These are phyloP conservation scores for Tetramorium parvispinum DNA, from an alignment of 1,140 invertebrate species.

Conservation along the genomic window DNA sequence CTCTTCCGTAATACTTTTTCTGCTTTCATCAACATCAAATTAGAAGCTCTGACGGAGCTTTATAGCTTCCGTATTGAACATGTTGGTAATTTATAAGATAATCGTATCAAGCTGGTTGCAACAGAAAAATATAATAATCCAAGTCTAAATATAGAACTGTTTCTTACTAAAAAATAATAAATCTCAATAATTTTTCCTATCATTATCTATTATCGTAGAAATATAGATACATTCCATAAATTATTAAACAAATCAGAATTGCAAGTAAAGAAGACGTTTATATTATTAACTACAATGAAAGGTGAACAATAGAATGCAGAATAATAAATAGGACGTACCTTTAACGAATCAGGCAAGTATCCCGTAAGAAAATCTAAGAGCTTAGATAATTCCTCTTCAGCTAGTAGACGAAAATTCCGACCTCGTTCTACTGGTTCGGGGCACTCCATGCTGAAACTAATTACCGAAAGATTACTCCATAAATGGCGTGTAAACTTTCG, in stretches of 20 bases:
- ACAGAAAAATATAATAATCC: neutral
- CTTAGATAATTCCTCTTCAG: constrained; percentile 92
- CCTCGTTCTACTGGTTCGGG: constrained; percentile 85
- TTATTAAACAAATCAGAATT: neutral
- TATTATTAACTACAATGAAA: neutral
- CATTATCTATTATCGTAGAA: neutral
- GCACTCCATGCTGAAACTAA: constrained; percentile 83
- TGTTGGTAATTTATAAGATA: neutral
- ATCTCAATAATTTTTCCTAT: neutral
- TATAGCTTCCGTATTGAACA: neutral
- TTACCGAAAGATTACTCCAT: constrained; percentile 62
- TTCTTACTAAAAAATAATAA: neutral
- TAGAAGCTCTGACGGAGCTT: constrained; percentile 4
- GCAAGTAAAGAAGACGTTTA: neutral
- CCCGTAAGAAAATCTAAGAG: constrained; percentile 91
- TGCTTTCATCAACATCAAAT: constrained; percentile 31
- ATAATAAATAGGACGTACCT: constrained; percentile 86
- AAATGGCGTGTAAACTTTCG: constrained; percentile 19
- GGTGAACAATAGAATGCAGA: neutral
- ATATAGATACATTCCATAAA: neutral
- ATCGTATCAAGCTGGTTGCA: neutral
- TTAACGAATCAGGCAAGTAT: constrained; percentile 93
- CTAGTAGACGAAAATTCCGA: constrained; percentile 93
- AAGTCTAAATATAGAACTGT: neutral
- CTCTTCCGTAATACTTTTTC: constrained; percentile 17